Evolutionary conservation across 2,113 vertebrate species (phyloP), one percentile per base, ranked within the genome.

Genomic region (Progne subis): DNA sequence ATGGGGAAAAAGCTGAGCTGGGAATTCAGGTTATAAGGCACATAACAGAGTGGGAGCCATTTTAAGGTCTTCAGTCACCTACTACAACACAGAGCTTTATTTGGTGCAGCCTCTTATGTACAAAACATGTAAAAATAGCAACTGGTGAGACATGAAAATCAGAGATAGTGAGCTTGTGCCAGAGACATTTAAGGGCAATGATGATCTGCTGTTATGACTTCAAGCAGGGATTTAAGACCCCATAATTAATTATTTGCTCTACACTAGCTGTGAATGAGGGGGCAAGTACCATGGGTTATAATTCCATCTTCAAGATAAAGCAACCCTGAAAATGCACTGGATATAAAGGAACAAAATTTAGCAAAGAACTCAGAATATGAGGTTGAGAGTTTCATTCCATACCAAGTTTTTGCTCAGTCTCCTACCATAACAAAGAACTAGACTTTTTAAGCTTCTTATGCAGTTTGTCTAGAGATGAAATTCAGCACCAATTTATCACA

Each of bases 1-100:
- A 89, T 5, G 5, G 49, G 71, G 46, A 85, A 91, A 84, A 83
- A 92, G 83, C 70, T 39, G 41, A 26, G 5, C 31, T 55, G 82
- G 59, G 94, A 94, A 90, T 94, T 86, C 88, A 88, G 69, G 81
- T 85, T 86, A 47, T 60, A 91, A 94, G 56, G 63, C 82, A 77
- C 74, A 31, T 31, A 67, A 52, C 43, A 71, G 80, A 89, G 78
- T 34, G 43, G 92, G 82, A 95, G 71, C 92, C 96, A 94, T 96
- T 96, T 97, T 88, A 49, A 91, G 86, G 85, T 37, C 68, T 17
- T 2, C 63, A 43, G 46, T 49, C 81, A 61, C 64, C 71, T 60
- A 52, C 74, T 59, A 79, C 70, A 88, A 71, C 72, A 88, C 65
- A n/a, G 2, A 67, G 82, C 67, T 94, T 82, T 88, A 93, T 95